Percentiles rank a stretch among this genome's conserved stretches.
These are phyloP conservation scores for Urocynchramus pylzowi DNA, from an alignment of 2,113 vertebrate species.

Conservation along the genomic window DNA sequence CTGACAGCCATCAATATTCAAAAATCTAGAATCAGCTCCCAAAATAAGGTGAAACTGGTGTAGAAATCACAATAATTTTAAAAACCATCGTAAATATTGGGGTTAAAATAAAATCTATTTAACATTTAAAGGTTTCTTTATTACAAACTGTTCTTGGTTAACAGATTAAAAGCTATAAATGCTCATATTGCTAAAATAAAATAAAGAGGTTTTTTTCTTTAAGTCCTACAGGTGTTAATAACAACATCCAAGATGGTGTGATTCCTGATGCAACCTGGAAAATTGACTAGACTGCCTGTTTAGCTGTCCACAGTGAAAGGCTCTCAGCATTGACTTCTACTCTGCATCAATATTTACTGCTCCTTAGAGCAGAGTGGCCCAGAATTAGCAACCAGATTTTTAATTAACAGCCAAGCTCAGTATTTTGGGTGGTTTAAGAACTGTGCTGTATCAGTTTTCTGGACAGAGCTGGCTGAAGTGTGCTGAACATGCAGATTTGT, in stretches of 20 bases:
- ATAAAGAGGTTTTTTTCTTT: neutral
- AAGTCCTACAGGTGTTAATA: neutral
- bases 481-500: neutral
- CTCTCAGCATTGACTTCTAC: neutral
- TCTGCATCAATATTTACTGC: neutral
- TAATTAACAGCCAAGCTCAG: neutral
- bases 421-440: neutral
- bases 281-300: neutral
- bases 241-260: neutral
- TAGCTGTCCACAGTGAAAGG: neutral
- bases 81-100: neutral
- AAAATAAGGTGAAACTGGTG: neutral
- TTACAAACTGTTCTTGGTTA: neutral
- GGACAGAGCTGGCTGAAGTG: neutral
- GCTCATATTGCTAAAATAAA: neutral
- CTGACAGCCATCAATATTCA: neutral
- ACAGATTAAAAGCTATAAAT: neutral
- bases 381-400: neutral
- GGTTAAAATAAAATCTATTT: neutral
- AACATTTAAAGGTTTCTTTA: neutral
- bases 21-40: neutral
- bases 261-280: neutral
- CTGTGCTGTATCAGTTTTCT: neutral
- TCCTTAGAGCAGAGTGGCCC: neutral
- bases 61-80: neutral